Evolutionary conservation across 2,113 vertebrate genomes (phyloP).

Genomic region (Macheiramphus alcinus): DNA sequence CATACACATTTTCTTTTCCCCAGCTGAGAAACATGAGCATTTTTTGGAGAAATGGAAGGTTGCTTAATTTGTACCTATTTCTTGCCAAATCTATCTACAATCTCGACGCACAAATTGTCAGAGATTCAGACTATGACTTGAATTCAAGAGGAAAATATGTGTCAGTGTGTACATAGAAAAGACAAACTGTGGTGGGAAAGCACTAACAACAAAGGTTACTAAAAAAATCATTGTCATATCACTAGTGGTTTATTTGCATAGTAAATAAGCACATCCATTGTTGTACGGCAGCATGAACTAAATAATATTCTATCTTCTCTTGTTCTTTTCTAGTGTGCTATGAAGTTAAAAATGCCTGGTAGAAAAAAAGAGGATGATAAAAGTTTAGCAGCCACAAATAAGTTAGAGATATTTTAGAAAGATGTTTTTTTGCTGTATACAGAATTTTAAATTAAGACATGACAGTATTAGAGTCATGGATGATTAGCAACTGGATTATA

Average conservation of each 20-base stretch:
- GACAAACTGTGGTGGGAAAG: neutral
- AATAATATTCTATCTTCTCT: neutral
- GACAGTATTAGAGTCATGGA: neutral
- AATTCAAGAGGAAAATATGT: neutral
- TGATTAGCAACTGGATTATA: neutral
- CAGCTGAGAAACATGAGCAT: neutral
- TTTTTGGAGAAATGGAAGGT: neutral
- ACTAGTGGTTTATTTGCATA: neutral
- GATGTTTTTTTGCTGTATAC: accelerated
- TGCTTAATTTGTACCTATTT: neutral
- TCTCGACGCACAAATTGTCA: neutral
- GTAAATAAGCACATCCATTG: neutral
- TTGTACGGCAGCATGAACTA: neutral
- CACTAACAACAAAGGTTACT: neutral
- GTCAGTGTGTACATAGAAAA: neutral
- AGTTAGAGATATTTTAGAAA: neutral
- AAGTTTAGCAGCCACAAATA: neutral
- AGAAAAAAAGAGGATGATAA: neutral
- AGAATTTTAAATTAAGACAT: neutral
- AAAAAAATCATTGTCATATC: neutral
- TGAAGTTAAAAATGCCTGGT: neutral
- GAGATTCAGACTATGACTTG: neutral
- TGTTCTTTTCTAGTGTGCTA: neutral
- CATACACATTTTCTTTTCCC: neutral
- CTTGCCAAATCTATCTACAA: neutral